phyloP scores from a whole-genome alignment of 2,888 invertebrate genomes.

The Empis stercorea region DNA sequence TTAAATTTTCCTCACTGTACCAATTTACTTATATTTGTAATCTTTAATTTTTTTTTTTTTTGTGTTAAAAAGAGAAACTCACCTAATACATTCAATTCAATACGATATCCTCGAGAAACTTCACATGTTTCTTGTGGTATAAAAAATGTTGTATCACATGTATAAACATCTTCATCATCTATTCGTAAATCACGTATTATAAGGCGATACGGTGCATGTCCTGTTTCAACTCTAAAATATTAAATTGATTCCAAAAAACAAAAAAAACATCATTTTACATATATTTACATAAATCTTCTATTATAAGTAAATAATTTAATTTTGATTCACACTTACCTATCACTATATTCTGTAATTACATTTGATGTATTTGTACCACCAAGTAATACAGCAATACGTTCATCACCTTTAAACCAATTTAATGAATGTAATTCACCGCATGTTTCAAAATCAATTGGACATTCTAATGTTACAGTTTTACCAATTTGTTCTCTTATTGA shows the following conservation, averaged over 20 bases:
- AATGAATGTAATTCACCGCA: constrained; percentile 65
- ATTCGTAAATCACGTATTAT: constrained; percentile 42
- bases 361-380: constrained; percentile 33
- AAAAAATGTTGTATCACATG: constrained; percentile 66
- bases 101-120: constrained; percentile 52
- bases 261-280: too few species aligned
- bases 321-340: too few species aligned
- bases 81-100: constrained; percentile 62
- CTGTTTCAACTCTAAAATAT: constrained; percentile 23
- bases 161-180: constrained; percentile 62
- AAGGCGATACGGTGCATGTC: constrained; percentile 29
- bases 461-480: constrained; percentile 47
- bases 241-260: too few species aligned
- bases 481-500: constrained; percentile 31
- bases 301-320: too few species aligned
- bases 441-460: constrained; percentile 50
- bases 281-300: too few species aligned
- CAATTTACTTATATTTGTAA: too few species aligned
- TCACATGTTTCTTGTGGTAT: constrained; percentile 62
- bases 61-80: constrained; percentile 19
- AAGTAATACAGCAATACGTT: constrained; percentile 34
- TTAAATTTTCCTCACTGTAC: too few species aligned
- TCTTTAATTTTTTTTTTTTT: too few species aligned
- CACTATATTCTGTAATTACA: constrained; percentile 30
- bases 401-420: constrained; percentile 60